Conservation (phyloP, 2,888 invertebrate species). For the Agelastica alni region DNA sequence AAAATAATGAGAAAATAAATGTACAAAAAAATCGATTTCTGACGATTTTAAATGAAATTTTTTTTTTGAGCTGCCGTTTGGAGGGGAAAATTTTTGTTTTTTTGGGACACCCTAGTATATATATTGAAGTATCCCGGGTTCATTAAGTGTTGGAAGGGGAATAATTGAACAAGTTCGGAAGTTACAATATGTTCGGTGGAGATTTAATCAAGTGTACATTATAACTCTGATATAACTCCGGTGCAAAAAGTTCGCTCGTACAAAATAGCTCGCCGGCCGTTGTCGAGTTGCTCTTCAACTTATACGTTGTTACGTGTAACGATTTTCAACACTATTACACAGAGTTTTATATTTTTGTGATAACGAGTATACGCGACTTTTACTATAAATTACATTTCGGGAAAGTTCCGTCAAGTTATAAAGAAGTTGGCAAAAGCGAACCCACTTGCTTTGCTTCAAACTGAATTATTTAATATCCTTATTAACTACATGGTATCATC, state of each 20-base stretch:
- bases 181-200: constrained; percentile 35
- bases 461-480: constrained; percentile 7
- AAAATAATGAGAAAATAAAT: too few relatives aligned
- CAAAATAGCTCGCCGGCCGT: constrained; percentile 23
- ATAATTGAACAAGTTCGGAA: constrained; percentile 38
- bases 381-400: constrained; percentile 14
- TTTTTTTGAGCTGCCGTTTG: too few relatives aligned
- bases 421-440: constrained; percentile 12
- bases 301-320: not conserved
- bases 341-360: constrained; percentile 22
- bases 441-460: not conserved
- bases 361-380: constrained; percentile 17
- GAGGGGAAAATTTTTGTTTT: too few relatives aligned
- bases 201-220: constrained; percentile 39
- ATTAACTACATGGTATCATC: not conserved
- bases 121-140: constrained; percentile 29
- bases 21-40: too few relatives aligned
- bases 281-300: not conserved
- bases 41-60: too few relatives aligned
- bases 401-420: constrained; percentile 14
- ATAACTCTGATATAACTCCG: constrained; percentile 18
- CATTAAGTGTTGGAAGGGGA: constrained; percentile 36
- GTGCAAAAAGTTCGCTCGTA: constrained; percentile 26
- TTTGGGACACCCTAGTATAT: too few relatives aligned
- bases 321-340: constrained; percentile 19